phyloP scores from a whole-genome alignment of 1,140 invertebrate genomes.

The Anoplophora glabripennis region DNA sequence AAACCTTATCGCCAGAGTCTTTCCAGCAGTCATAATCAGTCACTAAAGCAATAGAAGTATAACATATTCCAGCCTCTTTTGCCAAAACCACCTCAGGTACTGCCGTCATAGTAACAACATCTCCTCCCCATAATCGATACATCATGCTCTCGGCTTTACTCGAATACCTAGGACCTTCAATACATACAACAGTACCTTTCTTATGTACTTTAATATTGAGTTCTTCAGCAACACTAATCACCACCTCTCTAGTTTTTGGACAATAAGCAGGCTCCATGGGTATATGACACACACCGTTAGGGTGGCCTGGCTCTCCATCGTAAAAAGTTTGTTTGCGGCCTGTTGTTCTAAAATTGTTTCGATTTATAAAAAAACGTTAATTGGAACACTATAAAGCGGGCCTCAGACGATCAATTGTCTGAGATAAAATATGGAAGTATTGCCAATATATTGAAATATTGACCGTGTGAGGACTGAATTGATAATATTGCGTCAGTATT shows the following conservation, averaged over 20 bases:
- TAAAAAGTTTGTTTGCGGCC: constrained; percentile 83
- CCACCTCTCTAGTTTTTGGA: constrained; percentile 62
- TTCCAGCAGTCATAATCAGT: constrained; percentile 99
- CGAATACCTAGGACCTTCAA: constrained; percentile 95
- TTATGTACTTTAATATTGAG: constrained; percentile 58
- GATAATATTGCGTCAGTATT: too few species aligned
- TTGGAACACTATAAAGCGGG: too few species aligned
- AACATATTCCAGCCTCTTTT: constrained; percentile 91
- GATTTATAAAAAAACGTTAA: too few species aligned
- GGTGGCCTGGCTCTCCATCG: constrained; percentile 65
- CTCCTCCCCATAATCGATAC: constrained; percentile 81
- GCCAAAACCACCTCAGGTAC: constrained; percentile 93
- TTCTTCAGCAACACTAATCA: constrained; percentile 65
- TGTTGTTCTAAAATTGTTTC: constrained; percentile 59
- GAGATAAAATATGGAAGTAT: too few species aligned
- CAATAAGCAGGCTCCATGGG: constrained; percentile 91
- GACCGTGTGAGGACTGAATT: too few species aligned
- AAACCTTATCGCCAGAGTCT: constrained; percentile 67
- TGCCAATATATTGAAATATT: too few species aligned
- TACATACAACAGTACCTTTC: constrained; percentile 81
- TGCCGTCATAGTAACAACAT: constrained; percentile 95
- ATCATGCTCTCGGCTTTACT: constrained; percentile 89
- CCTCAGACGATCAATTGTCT: too few species aligned
- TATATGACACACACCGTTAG: constrained; percentile 83
- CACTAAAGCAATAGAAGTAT: constrained; percentile 86